phyloP scores from a whole-genome alignment of 2,888 invertebrate species.

The Caenorhabditis uteleia region DNA sequence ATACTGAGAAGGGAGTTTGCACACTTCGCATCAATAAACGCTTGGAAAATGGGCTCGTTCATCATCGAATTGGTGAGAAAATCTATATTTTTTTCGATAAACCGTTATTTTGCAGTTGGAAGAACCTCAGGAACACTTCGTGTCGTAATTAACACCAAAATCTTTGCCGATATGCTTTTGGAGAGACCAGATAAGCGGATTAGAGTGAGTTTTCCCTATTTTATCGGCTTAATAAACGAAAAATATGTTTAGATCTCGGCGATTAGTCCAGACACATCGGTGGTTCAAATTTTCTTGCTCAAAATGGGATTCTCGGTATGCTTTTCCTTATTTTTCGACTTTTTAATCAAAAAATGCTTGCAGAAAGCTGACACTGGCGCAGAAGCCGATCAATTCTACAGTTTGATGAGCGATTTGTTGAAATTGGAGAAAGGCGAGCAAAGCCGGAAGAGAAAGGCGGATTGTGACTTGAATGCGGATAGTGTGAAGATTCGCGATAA shows the following conservation, averaged over 20 bases:
- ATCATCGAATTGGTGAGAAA: slow-evolving; percentile 42
- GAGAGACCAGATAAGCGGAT: slow-evolving; percentile 60
- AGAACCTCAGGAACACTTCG: slow-evolving; percentile 62
- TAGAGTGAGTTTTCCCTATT: slow-evolving; percentile 14
- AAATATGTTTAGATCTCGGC: slow-evolving; percentile 56
- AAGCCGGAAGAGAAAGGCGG: slow-evolving; percentile 32
- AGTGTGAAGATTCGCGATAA: slow-evolving; percentile 24
- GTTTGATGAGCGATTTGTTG: slow-evolving; percentile 27
- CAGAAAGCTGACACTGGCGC: slow-evolving; percentile 29
- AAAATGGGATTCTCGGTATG: slow-evolving; percentile 47
- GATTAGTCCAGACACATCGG: slow-evolving; percentile 49
- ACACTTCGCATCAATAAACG: slow-evolving; percentile 40
- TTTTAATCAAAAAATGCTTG: slow-evolving; percentile 1
- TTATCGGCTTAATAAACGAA: neutral
- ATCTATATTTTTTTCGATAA: neutral
- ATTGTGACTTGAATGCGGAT: slow-evolving; percentile 29
- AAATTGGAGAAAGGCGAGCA: slow-evolving; percentile 34
- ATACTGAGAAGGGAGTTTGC: slow-evolving; percentile 61
- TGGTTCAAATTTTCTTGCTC: slow-evolving; percentile 65
- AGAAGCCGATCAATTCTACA: slow-evolving; percentile 26
- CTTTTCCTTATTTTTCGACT: neutral
- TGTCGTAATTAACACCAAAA: slow-evolving; percentile 63
- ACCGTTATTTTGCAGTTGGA: slow-evolving; percentile 55
- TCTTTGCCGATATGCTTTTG: slow-evolving; percentile 60
- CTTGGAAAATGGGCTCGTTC: slow-evolving; percentile 28